A percentile compares a stretch with the other conserved stretches of the same genome.
These are phyloP conservation scores for Mastomys natalensis DNA, from an alignment of 2,113 vertebrate species.

Conservation along the genomic window DNA sequence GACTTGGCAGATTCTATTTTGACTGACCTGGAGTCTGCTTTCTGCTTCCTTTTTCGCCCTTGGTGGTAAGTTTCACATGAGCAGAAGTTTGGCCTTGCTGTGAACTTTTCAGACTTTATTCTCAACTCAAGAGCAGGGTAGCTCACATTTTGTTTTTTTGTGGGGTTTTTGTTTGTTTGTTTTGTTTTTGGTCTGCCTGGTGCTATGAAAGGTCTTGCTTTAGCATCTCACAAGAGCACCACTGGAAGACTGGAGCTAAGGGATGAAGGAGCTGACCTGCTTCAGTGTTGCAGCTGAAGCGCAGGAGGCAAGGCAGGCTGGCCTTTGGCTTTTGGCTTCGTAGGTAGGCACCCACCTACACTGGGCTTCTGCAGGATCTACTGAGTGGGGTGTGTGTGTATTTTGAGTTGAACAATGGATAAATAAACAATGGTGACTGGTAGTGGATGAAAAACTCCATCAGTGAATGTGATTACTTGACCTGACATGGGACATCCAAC, in stretches of 20 bases:
- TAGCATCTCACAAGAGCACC: not conserved
- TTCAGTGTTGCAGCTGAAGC: conserved; percentile 1
- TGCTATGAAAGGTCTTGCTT: not conserved
- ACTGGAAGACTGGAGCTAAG: not conserved
- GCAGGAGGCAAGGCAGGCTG: not conserved
- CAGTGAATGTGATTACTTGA: not conserved
- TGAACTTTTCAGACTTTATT: not conserved
- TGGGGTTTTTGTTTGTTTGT: too few relatives aligned
- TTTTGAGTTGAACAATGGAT: conserved; percentile 42
- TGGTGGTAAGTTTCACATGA: conserved; percentile 34
- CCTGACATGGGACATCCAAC: not conserved
- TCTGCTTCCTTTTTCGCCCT: conserved; percentile 65
- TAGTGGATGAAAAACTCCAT: not conserved
- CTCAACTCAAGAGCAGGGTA: not conserved
- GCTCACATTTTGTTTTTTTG: not conserved
- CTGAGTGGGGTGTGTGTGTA: not conserved
- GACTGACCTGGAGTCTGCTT: conserved; percentile 18
- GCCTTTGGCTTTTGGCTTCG: conserved; percentile 37
- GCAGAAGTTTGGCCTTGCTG: not conserved
- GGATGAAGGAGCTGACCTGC: not conserved
- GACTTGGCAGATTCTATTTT: conserved; percentile 74
- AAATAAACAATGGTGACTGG: not conserved
- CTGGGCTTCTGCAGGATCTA: not conserved
- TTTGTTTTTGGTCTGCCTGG: rapidly evolving
- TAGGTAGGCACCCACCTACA: not conserved